Base-by-base conservation (phyloP, 2,797 vertebrate species). In the Falco peregrinus region DNA sequence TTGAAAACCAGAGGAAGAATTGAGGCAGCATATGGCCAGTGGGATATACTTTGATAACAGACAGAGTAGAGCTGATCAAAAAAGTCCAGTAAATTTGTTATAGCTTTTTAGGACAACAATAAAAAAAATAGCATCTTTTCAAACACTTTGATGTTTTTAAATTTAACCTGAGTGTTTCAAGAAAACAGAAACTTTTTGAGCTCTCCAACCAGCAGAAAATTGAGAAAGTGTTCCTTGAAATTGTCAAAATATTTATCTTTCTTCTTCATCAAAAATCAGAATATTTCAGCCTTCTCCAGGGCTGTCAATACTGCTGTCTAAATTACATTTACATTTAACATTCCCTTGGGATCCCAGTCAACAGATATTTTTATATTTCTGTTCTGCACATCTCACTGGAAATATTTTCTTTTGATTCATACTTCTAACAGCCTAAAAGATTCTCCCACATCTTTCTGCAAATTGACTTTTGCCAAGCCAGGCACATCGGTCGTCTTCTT, bases 231-330 rank as follows among this genome's bases (percentile, higher is more conserved):
- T 70, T 96, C 74, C 85, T 84, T 93, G 84, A 94, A 95, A 87
- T 68, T 93, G 93, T 96, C 93, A 95, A 96, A 96, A 96, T 92
- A 91, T 95, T 96, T 96, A 56, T 65, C 87, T 75, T 90, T 84
- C 80, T 92, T 89, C 81, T 95, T 73, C 54, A 91, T 84, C 28
- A 89, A 95, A 93, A 96, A 78, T 89, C 71, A 95, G 94, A 95
- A 94, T 50, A 94, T 95, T 94, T 91, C 93, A 95, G 73, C 79
- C 89, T 89, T 92, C 79, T 89, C 39, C 57, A 84, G 43, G 25
- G 78, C 75, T 96, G 94, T 86, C 94, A 93, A 84, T 95, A 92
- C 65, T 81, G 39, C 78, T 89, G 76, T 56, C 71, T 96, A 92
- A 92, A 89, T 81, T 88, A 37, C 84, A 96, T 81, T 93, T 96